Conservation (phyloP, 2,797 vertebrate genomes). For the Pseudochromis fuscus region DNA sequence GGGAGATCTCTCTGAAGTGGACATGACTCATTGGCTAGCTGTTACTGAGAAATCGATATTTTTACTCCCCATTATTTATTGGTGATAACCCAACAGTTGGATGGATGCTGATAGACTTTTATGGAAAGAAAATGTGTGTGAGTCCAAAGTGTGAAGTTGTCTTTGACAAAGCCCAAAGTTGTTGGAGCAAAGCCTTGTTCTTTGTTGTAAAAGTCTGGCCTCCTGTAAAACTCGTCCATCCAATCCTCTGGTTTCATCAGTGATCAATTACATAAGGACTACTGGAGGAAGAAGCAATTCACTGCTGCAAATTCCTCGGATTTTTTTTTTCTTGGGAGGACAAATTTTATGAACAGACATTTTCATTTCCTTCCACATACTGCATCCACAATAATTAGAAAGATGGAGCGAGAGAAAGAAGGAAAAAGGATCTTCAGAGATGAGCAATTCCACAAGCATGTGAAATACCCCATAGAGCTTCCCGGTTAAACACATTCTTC, state of each 20-base stretch:
- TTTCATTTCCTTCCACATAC: slow-evolving; percentile 59
- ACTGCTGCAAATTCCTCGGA: slow-evolving; percentile 28
- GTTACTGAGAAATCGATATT: slow-evolving; percentile 72
- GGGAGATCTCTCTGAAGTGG: slow-evolving; percentile 61
- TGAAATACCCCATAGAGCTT: slow-evolving; percentile 61
- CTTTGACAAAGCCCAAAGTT: slow-evolving; percentile 42
- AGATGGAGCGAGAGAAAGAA: slow-evolving; percentile 30
- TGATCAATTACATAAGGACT: slow-evolving; percentile 60
- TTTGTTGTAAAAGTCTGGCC: slow-evolving; percentile 45
- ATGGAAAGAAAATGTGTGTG: slow-evolving; percentile 33
- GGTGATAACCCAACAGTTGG: slow-evolving; percentile 47
- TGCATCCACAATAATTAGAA: slow-evolving; percentile 63
- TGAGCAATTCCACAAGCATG: slow-evolving; percentile 59
- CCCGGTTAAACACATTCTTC: slow-evolving; percentile 64
- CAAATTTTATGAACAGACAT: slow-evolving; percentile 37
- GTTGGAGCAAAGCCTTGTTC: slow-evolving; percentile 1
- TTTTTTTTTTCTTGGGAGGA: slow-evolving; percentile 9
- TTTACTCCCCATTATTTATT: slow-evolving; percentile 61
- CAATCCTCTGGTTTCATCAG: slow-evolving; percentile 39
- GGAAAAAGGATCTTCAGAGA: slow-evolving; percentile 63
- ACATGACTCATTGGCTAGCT: slow-evolving; percentile 64
- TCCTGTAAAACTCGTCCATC: slow-evolving; percentile 33
- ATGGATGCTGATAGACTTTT: slow-evolving; percentile 40
- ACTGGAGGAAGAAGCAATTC: slow-evolving; percentile 46
- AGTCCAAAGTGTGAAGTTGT: slow-evolving; percentile 54